phyloP scores from a whole-genome alignment of 2,888 invertebrate genomes.

The Cryptophagus acutangulus region DNA sequence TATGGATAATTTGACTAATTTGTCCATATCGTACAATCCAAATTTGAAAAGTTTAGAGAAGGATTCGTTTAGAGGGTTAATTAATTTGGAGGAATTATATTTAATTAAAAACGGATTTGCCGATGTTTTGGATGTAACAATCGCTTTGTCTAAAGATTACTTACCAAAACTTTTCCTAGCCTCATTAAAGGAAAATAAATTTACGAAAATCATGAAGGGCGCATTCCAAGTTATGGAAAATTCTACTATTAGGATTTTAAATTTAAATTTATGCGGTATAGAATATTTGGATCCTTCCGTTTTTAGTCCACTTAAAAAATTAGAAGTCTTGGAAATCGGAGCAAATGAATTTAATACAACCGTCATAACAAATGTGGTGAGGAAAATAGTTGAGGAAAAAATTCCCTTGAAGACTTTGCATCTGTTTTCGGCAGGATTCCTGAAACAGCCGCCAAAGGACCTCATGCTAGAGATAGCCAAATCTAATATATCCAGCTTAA shows the following conservation, averaged over 20 bases:
- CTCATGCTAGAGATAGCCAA: slow-evolving; percentile 52
- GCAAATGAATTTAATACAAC: slow-evolving; percentile 52
- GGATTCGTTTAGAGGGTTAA: slow-evolving; percentile 52
- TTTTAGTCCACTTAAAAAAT: slow-evolving; percentile 48
- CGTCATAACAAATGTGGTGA: slow-evolving; percentile 48
- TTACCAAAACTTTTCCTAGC: slow-evolving; percentile 50
- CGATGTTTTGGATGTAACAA: slow-evolving; percentile 47
- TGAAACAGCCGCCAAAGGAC: slow-evolving; percentile 49
- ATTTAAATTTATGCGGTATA: slow-evolving; percentile 52
- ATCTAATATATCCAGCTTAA: slow-evolving; percentile 50
- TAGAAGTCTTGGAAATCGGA: slow-evolving; percentile 50
- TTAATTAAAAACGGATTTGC: slow-evolving; percentile 55
- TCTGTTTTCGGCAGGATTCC: slow-evolving; percentile 53
- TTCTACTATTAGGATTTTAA: slow-evolving; percentile 47
- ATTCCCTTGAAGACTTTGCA: slow-evolving; percentile 50
- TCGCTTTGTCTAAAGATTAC: slow-evolving; percentile 44
- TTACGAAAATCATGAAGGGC: slow-evolving; percentile 46
- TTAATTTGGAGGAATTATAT: slow-evolving; percentile 49
- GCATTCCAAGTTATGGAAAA: slow-evolving; percentile 51
- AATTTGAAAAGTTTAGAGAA: slow-evolving; percentile 48
- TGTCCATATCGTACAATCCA: slow-evolving; percentile 56
- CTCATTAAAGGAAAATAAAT: slow-evolving; percentile 54
- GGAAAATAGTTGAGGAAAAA: slow-evolving; percentile 39
- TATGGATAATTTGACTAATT: slow-evolving; percentile 48
- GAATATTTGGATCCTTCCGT: slow-evolving; percentile 52